Conservation (phyloP, 2,113 vertebrate species). For the Promerops cafer region DNA sequence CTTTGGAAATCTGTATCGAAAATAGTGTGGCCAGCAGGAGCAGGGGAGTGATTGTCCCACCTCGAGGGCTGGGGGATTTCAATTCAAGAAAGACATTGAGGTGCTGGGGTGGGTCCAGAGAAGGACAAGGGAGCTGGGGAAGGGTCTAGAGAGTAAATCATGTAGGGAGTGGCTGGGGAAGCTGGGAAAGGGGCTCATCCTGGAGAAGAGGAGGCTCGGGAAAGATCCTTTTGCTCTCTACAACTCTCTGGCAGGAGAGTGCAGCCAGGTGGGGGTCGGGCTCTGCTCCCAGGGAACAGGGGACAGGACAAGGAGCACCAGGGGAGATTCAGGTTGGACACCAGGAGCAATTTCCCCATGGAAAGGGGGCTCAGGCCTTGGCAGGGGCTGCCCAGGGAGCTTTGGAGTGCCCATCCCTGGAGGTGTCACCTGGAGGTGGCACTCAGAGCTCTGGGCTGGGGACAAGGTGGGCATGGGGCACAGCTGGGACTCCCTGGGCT, state of each 20-base stretch:
- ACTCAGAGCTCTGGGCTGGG: not conserved
- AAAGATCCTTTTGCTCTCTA: accelerated
- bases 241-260: not conserved
- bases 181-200: not conserved
- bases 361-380: not conserved
- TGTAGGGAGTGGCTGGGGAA: not conserved
- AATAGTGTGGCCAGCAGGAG: not conserved
- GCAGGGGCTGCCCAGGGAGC: not conserved
- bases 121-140: not conserved
- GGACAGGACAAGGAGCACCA: not conserved
- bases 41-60: not conserved
- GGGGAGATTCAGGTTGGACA: accelerated
- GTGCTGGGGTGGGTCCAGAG: not conserved
- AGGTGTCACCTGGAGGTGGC: not conserved
- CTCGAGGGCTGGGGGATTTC: accelerated
- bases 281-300: not conserved
- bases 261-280: accelerated
- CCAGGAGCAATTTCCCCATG: accelerated
- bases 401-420: not conserved
- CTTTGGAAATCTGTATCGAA: not conserved
- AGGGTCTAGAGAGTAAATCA: not conserved
- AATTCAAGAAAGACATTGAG: not conserved
- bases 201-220: not conserved
- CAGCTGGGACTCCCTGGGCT: accelerated
- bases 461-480: not conserved